These are phyloP conservation scores for Pseudobourletiella spinata DNA, from an alignment of 1,140 invertebrate species.

Conservation along the genomic window DNA sequence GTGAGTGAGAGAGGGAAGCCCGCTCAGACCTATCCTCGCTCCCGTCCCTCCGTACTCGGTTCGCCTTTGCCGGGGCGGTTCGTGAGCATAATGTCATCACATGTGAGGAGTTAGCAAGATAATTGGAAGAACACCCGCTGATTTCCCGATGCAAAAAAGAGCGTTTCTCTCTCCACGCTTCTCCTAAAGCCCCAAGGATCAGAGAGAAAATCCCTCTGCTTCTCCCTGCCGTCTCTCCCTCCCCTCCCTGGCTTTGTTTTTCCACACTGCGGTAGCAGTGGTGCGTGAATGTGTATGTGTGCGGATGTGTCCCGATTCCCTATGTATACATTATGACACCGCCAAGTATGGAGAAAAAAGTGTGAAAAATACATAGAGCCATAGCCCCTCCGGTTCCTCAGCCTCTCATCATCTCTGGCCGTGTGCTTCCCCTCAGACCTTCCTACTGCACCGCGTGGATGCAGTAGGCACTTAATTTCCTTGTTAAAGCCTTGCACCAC, in stretches of 20 bases:
- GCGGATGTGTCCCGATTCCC: not conserved
- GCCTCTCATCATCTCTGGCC: no score
- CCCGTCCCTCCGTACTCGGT: no score
- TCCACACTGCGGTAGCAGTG: not conserved
- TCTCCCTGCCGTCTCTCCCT: not conserved
- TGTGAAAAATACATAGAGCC: not conserved
- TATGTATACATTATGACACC: not conserved
- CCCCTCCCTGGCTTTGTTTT: not conserved
- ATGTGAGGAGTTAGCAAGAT: constrained; percentile 27
- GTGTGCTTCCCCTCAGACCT: not conserved
- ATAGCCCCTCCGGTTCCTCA: not conserved
- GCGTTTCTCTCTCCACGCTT: constrained; percentile 14
- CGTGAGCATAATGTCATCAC: not conserved
- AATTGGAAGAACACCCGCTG: constrained; percentile 37
- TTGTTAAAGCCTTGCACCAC: no score
- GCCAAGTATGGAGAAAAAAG: not conserved
- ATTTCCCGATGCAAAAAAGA: constrained; percentile 33
- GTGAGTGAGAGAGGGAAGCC: not conserved
- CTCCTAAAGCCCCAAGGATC: constrained; percentile 30
- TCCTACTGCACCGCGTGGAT: no score
- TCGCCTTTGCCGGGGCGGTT: no score
- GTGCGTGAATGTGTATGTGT: not conserved
- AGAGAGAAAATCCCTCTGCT: constrained; percentile 28
- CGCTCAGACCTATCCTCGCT: not conserved
- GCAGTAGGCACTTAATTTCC: no score